Conservation (phyloP, 2,888 invertebrate species). For the Diaperis boleti region DNA sequence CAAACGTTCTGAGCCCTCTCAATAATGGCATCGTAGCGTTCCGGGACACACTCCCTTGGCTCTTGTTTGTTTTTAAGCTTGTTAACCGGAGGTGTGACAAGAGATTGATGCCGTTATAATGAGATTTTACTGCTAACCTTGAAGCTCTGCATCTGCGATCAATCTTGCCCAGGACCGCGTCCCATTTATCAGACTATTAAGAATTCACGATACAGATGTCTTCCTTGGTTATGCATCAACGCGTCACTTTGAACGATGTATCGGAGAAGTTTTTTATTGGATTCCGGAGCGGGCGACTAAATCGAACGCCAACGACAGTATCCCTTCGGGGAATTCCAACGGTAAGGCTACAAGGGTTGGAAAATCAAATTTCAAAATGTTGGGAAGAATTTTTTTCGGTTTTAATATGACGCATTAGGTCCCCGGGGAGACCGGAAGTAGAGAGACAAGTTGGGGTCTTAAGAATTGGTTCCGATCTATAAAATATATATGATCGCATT, state of each 20-base stretch:
- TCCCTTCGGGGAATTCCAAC: conserved; percentile 35
- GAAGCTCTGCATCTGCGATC: conserved; percentile 14
- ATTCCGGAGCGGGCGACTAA: conserved; percentile 41
- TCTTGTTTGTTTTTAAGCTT: conserved; percentile 33
- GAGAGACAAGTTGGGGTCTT: too few species aligned
- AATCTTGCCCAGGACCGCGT: conserved; percentile 17
- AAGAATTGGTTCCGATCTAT: too few species aligned
- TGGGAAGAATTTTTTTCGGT: conserved; percentile 25
- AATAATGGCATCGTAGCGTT: conserved; percentile 17
- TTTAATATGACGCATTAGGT: conserved; percentile 33
- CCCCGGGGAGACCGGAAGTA: conserved; percentile 7
- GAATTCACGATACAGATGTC: conserved; percentile 50
- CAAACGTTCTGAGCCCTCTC: conserved; percentile 17
- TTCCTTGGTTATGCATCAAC: conserved; percentile 47
- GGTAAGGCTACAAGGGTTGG: conserved; percentile 21
- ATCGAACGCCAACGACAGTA: conserved; percentile 37
- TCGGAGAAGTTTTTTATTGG: conserved; percentile 48
- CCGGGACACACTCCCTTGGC: conserved; percentile 7
- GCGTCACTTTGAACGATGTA: conserved; percentile 47
- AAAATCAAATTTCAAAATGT: conserved; percentile 39
- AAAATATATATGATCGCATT: too few species aligned
- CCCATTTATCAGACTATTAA: conserved; percentile 38
- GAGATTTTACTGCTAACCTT: conserved; percentile 26
- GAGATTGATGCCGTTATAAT: conserved; percentile 31
- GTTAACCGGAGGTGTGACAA: conserved; percentile 24